These are phyloP conservation scores for Bubo bubo DNA, from an alignment of 2,113 vertebrate species.

Conservation along the genomic window DNA sequence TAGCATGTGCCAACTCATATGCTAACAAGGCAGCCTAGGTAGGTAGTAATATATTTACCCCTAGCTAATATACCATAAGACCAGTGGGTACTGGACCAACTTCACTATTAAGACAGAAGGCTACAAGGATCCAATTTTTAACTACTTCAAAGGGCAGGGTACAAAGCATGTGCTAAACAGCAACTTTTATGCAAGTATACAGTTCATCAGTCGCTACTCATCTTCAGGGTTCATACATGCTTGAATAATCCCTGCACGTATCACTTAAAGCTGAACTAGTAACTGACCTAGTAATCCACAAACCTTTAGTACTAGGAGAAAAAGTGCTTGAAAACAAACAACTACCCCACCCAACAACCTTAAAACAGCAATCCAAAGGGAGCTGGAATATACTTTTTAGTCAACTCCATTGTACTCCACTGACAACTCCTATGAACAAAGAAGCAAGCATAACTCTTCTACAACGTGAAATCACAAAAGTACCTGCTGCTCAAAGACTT, in stretches of 20 bases:
- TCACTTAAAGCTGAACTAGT: background rate
- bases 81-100: fast-evolving
- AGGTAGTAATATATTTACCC: background rate
- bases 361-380: background rate
- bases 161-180: fast-evolving
- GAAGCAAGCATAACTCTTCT: background rate
- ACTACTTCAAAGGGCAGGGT: background rate
- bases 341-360: background rate
- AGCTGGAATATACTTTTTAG: background rate
- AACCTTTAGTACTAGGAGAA: background rate
- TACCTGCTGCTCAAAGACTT: background rate
- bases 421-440: background rate
- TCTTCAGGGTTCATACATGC: background rate
- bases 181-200: background rate
- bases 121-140: background rate
- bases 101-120: background rate
- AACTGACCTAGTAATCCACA: background rate
- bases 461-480: background rate
- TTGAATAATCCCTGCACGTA: background rate
- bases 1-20: background rate
- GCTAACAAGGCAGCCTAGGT: background rate
- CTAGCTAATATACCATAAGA: background rate
- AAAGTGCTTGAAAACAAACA: background rate
- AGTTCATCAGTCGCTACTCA: background rate
- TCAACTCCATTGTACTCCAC: background rate